Evolutionary conservation across 2,888 invertebrate species (phyloP).

Genomic region (Sepiola atlantica): DNA sequence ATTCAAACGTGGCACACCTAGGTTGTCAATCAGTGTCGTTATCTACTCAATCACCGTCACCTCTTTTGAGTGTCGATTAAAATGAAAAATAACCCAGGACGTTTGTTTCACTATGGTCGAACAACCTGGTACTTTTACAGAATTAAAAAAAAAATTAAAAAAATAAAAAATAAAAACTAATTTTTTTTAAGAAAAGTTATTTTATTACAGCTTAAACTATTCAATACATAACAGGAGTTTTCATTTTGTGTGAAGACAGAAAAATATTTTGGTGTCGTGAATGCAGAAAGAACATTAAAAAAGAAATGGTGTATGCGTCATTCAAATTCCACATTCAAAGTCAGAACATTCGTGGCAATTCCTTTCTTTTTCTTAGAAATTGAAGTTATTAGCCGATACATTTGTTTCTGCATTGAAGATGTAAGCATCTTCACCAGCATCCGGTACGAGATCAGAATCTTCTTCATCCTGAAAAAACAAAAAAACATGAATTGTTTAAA

Average conservation of each 20-base stretch:
- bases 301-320: background rate
- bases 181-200: background rate
- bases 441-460: slow-evolving; percentile 60
- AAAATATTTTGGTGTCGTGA: background rate
- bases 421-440: slow-evolving; percentile 57
- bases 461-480: slow-evolving; percentile 58
- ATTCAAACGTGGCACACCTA: no score
- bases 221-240: background rate
- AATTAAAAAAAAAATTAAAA: no score
- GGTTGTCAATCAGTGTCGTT: no score
- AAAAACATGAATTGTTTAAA: background rate
- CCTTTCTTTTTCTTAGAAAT: slow-evolving; percentile 55
- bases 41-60: no score
- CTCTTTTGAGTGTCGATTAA: no score
- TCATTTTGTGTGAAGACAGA: background rate
- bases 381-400: slow-evolving; percentile 62
- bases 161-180: no score
- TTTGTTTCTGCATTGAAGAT: slow-evolving; percentile 61
- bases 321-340: background rate
- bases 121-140: no score
- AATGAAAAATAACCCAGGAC: no score
- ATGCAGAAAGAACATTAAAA: background rate
- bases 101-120: no score
- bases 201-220: background rate
- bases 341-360: background rate